Conservation (phyloP, 2,888 invertebrate species). For the Seira musarum region DNA sequence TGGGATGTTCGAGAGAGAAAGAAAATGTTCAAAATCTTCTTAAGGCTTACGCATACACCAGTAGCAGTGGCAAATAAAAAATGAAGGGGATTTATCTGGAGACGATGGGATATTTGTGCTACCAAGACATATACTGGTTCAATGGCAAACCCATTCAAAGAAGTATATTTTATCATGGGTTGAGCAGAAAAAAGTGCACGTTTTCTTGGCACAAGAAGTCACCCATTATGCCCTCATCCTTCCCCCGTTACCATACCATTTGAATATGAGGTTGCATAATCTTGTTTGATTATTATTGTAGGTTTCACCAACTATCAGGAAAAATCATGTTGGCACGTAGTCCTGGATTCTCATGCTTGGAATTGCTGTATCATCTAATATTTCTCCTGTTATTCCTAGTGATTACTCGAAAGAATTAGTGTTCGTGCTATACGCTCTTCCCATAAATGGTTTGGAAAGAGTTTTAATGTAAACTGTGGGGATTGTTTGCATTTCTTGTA, state of each 20-base stretch:
- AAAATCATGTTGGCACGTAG: not conserved
- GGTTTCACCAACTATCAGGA: not conserved
- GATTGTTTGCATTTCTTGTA: conserved; percentile 1
- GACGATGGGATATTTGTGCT: not conserved
- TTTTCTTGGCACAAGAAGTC: conserved; percentile 5
- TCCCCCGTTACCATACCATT: not conserved
- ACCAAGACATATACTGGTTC: not conserved
- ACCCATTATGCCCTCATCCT: not conserved
- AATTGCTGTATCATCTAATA: not conserved
- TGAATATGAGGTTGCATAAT: conserved; percentile 1
- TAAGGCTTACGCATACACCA: not conserved
- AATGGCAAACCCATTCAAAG: too few species aligned
- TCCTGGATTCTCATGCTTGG: not conserved
- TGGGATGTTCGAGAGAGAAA: not conserved
- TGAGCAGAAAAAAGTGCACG: not conserved
- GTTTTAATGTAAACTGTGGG: not conserved
- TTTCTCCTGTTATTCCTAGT: not conserved
- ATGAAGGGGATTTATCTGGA: not conserved
- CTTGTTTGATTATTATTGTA: conserved; percentile 3
- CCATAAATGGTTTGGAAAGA: not conserved
- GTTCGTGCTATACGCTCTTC: not conserved
- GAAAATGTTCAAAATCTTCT: not conserved
- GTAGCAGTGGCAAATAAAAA: not conserved
- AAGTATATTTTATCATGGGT: too few species aligned
- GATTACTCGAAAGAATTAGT: not conserved